phyloP scores from a whole-genome alignment of 2,888 invertebrate genomes.

The Tineola bisselliella region DNA sequence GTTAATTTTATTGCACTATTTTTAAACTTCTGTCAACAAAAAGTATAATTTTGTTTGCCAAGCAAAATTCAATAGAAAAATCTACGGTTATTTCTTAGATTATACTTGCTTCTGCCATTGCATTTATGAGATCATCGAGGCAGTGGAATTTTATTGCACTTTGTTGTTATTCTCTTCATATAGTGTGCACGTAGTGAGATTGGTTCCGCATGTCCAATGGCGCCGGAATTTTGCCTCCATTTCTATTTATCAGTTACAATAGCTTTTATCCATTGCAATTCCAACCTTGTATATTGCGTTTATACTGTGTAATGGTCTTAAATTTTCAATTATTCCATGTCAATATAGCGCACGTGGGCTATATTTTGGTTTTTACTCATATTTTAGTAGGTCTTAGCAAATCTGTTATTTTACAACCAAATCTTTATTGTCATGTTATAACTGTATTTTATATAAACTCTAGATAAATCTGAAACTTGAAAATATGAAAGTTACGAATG shows the following conservation, averaged over 20 bases:
- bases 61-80: not conserved
- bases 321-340: not conserved
- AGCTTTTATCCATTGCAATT: not conserved
- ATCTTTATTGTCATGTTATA: too few relatives aligned
- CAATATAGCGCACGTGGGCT: not conserved
- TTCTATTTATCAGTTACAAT: constrained; percentile 8
- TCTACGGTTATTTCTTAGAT: not conserved
- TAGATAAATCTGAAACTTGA: too few relatives aligned
- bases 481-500: too few relatives aligned
- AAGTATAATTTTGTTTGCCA: not conserved
- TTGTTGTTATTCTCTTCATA: not conserved
- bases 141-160: constrained; percentile 1
- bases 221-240: constrained; percentile 8
- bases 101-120: not conserved
- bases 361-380: too few relatives aligned
- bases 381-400: too few relatives aligned
- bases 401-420: too few relatives aligned
- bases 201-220: constrained; percentile 12
- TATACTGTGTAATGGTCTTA: not conserved
- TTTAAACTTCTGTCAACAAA: too few relatives aligned
- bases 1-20: too few relatives aligned
- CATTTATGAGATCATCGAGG: not conserved
- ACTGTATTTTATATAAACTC: too few relatives aligned
- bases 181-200: constrained; percentile 4
- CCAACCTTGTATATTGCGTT: not conserved